Base-by-base conservation (phyloP, 1,140 invertebrate species). In the Lasioglossum albipes region DNA sequence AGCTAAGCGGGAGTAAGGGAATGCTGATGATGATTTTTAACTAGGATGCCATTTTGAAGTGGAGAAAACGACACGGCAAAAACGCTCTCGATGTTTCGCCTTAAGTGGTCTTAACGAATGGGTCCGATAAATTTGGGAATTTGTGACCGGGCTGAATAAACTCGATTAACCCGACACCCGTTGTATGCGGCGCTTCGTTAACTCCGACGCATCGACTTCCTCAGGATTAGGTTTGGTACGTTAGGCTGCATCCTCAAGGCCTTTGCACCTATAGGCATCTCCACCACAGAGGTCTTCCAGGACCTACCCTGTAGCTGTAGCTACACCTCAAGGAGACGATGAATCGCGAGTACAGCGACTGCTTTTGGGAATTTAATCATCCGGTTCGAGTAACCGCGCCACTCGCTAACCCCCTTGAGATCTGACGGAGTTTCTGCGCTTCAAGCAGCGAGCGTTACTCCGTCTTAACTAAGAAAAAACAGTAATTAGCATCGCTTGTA, bases 321-420 rank as follows among this genome's bases (percentile, higher is more conserved):
- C 85, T 84, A 71, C 75, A 81, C 22, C 62, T 79, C 59, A 12
- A 42, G 59, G 66, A 80, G 73, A 83, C 74, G 70, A 81, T 77
- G 85, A 87, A 87, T 86, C 81, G 76, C 75, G 52, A 45, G 57
- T 65, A 71, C 75, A 80, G 65, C 65, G 64, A 66, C 81, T 74
- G 79, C 85, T 87, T 87, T 86, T 87, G 81, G 70, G 82, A 85
- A 89, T 88, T 89, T 88, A 88, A 89, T 89, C 87, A 89, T 89
- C 83, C 77, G 78, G 80, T 87, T 88, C 83, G 83, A 81, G 78
- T 87, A 87, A 87, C 80, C 72, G 82, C 77, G 62, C 68, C 75
- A 27, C 52, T 76, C 67, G 77, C 69, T 57, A 66, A 79, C 59
- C 62, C 77, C 22, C 77, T 73, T 20, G 77, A 73, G 77, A 73